These are phyloP conservation scores for Saguinus imperator DNA, from an alignment of 2,113 vertebrate genomes.

Conservation along the genomic window DNA sequence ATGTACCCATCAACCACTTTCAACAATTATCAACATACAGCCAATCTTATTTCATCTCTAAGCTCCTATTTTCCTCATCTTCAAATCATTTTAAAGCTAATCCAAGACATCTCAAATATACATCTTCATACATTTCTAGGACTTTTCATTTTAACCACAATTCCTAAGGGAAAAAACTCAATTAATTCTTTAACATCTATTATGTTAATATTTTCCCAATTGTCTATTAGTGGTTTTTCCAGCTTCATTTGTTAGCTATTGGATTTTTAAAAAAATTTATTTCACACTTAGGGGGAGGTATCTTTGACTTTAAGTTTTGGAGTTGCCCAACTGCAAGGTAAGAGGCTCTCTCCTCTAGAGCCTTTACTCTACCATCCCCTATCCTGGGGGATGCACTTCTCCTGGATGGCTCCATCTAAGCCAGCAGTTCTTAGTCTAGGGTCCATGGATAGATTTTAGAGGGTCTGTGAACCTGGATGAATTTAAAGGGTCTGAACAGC, in stretches of 20 bases:
- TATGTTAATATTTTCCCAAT: background rate
- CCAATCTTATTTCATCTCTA: background rate
- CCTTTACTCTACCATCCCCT: background rate
- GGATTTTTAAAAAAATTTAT: background rate
- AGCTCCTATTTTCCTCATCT: background rate
- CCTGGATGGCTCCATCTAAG: background rate
- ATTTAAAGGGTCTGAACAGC: background rate
- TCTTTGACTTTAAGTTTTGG: background rate
- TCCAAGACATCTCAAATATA: background rate
- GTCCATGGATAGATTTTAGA: background rate
- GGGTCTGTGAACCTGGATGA: background rate
- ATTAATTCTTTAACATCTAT: background rate
- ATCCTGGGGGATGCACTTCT: background rate
- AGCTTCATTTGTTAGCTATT: background rate
- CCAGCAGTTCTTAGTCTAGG: background rate
- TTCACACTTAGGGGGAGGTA: background rate
- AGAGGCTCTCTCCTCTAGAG: background rate
- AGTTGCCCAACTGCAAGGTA: background rate
- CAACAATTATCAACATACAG: background rate
- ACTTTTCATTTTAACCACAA: background rate
- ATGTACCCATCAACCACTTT: background rate
- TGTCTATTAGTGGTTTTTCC: background rate
- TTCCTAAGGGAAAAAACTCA: background rate
- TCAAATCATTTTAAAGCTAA: slow-evolving; percentile 13
- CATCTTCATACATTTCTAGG: background rate